These are phyloP conservation scores for Drosophila parvula DNA, from an alignment of 1,140 invertebrate species.

Conservation along the genomic window DNA sequence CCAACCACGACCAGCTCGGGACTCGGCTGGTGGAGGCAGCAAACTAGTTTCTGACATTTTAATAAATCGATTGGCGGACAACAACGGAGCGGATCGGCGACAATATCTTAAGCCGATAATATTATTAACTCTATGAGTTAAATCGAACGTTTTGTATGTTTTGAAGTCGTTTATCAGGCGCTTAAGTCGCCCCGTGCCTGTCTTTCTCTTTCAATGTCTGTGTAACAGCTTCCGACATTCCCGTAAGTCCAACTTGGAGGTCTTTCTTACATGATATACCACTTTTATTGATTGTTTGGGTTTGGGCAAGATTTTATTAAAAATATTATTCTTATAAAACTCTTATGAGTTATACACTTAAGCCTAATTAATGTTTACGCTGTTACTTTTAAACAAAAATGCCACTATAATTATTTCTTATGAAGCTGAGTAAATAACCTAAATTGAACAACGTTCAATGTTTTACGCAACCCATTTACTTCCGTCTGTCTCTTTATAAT, in stretches of 20 bases:
- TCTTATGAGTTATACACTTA: too few relatives aligned
- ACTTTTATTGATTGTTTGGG: conserved; percentile 25
- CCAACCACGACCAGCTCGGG: conserved; percentile 20
- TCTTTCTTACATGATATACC: not conserved
- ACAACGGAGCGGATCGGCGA: conserved; percentile 69
- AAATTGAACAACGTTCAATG: not conserved
- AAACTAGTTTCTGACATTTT: conserved; percentile 81
- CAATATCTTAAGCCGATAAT: conserved; percentile 81
- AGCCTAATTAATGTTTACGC: too few relatives aligned
- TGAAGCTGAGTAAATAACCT: not conserved
- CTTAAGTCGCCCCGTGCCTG: conserved; percentile 44
- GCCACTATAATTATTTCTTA: not conserved
- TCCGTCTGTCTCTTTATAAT: not conserved
- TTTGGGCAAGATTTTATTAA: too few relatives aligned
- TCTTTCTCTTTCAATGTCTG: conserved; percentile 5
- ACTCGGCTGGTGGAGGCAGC: conserved; percentile 31
- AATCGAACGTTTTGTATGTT: conserved; percentile 81
- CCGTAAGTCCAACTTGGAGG: conserved; percentile 3
- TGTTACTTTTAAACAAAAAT: not conserved
- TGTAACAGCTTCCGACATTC: conserved; percentile 58
- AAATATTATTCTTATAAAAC: too few relatives aligned
- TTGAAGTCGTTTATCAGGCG: conserved; percentile 78
- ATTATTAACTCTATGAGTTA: conserved; percentile 80
- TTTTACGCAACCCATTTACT: conserved; percentile 32
- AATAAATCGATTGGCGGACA: conserved; percentile 76